Percentiles rank a stretch among this genome's conserved stretches.
Conservation (phyloP, 2,888 invertebrate genomes). For the Hypomecis punctinalis region DNA sequence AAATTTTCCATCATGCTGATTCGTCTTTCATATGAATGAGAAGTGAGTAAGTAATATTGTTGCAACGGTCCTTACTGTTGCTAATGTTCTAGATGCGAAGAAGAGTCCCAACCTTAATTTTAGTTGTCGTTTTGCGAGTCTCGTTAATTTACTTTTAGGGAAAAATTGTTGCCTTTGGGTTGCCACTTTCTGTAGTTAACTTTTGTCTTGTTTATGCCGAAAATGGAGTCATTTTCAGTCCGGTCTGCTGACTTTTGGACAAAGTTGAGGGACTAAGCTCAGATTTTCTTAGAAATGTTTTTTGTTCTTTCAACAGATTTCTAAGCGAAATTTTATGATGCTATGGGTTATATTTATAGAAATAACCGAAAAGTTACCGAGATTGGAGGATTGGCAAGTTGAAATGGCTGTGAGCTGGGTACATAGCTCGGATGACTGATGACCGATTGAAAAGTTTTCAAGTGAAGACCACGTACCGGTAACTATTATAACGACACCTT, state of each 20-base stretch:
- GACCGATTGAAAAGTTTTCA: too few species aligned
- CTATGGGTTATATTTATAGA: too few species aligned
- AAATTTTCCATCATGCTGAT: too few species aligned
- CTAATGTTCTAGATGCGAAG: conserved; percentile 2
- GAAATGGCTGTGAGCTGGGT: too few species aligned
- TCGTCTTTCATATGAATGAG: too few species aligned
- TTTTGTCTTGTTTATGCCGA: conserved; percentile 26
- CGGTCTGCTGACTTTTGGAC: conserved; percentile 9
- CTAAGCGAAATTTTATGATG: neutral
- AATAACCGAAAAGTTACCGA: too few species aligned
- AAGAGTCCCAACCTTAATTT: conserved; percentile 26
- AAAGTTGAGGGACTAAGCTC: conserved; percentile 4
- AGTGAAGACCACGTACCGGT: too few species aligned
- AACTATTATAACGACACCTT: too few species aligned
- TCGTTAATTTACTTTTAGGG: conserved; percentile 34
- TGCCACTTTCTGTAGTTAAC: conserved; percentile 29
- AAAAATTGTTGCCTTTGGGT: conserved; percentile 32
- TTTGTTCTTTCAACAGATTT: neutral
- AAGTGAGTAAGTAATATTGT: too few species aligned
- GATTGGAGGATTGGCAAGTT: too few species aligned
- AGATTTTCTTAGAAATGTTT: conserved; percentile 5
- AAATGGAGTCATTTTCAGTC: conserved; percentile 20
- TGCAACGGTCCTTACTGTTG: conserved; percentile 25
- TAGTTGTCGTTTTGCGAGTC: conserved; percentile 29
- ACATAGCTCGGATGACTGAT: too few species aligned